phyloP scores from a whole-genome alignment of 1,140 invertebrate species.

The Lepidurus packardi region DNA sequence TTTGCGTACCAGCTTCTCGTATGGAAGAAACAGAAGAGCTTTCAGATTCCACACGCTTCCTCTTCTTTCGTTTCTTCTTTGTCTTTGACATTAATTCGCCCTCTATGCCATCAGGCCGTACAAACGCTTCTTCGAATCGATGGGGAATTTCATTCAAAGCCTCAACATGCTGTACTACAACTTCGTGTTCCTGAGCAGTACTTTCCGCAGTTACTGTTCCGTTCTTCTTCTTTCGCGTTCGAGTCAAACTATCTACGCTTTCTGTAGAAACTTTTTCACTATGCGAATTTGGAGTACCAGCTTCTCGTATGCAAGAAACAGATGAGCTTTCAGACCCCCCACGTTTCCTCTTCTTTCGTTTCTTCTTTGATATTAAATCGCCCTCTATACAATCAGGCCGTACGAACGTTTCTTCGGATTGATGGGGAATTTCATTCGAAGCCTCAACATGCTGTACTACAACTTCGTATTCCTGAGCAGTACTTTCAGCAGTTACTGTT shows the following conservation, averaged over 20 bases:
- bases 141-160: background rate
- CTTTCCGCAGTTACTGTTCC: background rate
- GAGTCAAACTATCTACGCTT: background rate
- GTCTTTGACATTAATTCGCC: background rate
- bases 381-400: background rate
- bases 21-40: background rate
- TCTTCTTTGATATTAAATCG: background rate
- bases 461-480: background rate
- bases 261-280: background rate
- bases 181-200: background rate
- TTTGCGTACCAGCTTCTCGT: background rate
- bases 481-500: background rate
- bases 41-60: background rate
- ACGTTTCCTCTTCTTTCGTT: background rate
- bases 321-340: background rate
- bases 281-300: background rate
- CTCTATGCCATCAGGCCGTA: background rate
- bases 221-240: background rate
- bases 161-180: background rate
- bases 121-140: background rate
- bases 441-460: background rate
- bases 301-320: background rate
- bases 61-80: background rate
- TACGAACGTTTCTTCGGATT: background rate
- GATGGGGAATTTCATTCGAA: too few species aligned